phyloP scores from a whole-genome alignment of 2,113 vertebrate species.

The Dromiciops gliroides region DNA sequence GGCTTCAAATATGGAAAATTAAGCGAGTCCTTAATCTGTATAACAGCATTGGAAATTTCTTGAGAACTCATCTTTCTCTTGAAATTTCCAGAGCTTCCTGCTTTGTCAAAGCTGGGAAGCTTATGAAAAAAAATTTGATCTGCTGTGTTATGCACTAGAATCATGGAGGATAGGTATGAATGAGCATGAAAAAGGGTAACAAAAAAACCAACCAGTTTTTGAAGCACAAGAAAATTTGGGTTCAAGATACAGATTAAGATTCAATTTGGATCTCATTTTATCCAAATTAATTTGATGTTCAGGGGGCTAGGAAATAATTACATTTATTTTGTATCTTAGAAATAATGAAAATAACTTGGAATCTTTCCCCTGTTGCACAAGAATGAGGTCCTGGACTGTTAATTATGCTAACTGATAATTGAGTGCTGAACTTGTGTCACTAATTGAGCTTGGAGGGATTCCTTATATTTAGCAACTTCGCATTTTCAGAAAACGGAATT shows the following conservation, averaged over 20 bases:
- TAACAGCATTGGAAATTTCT: constrained; percentile 55
- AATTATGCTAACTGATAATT: constrained; percentile 37
- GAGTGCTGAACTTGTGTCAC: constrained; percentile 30
- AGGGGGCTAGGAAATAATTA: constrained; percentile 30
- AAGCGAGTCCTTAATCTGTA: constrained; percentile 15
- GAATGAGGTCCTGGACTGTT: constrained; percentile 31
- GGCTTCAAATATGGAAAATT: constrained; percentile 2
- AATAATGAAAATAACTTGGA: constrained; percentile 9
- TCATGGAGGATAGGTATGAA: constrained; percentile 77
- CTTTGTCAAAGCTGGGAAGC: constrained; percentile 57
- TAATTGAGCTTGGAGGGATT: constrained; percentile 58
- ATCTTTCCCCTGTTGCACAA: constrained; percentile 33
- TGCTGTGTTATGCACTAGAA: constrained; percentile 64
- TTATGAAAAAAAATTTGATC: constrained; percentile 54
- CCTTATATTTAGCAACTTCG: constrained; percentile 54
- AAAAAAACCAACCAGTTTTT: constrained; percentile 64
- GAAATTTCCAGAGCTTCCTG: constrained; percentile 60
- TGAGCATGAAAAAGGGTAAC: constrained; percentile 77
- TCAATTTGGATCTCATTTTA: constrained; percentile 44
- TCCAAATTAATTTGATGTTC: constrained; percentile 36
- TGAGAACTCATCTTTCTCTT: neutral
- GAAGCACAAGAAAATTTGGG: constrained; percentile 54
- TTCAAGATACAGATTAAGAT: constrained; percentile 44
- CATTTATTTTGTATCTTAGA: neutral
- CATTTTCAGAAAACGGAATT: constrained; percentile 70